Conservation (phyloP, 1,140 invertebrate genomes). For the Cydia fagiglandana region DNA sequence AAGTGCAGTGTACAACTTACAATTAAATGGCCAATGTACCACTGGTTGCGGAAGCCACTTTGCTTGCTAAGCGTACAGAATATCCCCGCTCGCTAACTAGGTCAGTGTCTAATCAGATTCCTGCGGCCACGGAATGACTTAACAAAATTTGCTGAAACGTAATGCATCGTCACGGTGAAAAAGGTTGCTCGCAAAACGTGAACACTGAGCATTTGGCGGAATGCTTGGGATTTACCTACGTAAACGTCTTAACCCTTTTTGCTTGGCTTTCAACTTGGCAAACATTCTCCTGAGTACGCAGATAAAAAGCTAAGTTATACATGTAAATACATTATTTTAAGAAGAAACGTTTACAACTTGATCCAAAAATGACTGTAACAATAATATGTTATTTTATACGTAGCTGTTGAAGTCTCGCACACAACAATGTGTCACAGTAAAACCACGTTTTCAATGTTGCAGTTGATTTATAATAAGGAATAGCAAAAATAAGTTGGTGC, state of each 20-base stretch:
- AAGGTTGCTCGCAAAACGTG: constrained; percentile 3
- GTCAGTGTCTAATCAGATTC: constrained; percentile 27
- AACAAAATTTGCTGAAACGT: constrained; percentile 20
- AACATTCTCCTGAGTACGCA: background rate
- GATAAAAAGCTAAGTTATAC: background rate
- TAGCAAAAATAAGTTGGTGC: too few relatives aligned
- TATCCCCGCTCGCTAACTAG: constrained; percentile 1
- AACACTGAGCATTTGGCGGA: background rate
- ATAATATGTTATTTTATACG: too few relatives aligned
- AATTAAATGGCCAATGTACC: background rate
- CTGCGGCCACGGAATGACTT: constrained; percentile 22
- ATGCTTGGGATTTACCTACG: background rate
- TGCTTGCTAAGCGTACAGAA: background rate
- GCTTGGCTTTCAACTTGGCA: background rate
- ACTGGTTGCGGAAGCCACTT: background rate
- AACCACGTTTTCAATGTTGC: too few relatives aligned
- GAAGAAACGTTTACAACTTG: too few relatives aligned
- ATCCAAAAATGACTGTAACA: too few relatives aligned
- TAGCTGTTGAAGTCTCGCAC: too few relatives aligned
- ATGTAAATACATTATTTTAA: too few relatives aligned
- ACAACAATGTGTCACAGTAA: too few relatives aligned
- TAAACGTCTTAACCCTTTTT: constrained; percentile 2
- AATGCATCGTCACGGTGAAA: constrained; percentile 26
- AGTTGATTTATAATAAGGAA: too few relatives aligned
- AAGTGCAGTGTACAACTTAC: background rate